Base-by-base conservation (phyloP, 92 coral and sea anemone genomes). In the Epizoanthus fatuus region DNA sequence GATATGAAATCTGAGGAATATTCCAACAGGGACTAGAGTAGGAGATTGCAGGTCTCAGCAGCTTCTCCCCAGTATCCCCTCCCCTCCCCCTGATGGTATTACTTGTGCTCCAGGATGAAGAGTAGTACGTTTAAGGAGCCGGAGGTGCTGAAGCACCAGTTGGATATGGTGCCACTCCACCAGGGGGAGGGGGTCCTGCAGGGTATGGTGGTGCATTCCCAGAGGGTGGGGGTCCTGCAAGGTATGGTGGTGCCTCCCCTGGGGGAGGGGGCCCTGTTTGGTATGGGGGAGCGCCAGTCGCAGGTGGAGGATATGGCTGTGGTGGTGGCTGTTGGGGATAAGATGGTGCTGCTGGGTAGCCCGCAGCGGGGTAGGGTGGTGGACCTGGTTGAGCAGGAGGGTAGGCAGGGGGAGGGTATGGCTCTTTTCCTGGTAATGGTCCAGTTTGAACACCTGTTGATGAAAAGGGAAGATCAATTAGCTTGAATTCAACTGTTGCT, bases 371-470 rank as follows among this genome's bases (percentile, higher is more conserved):
- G 39, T 77, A 77, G 44, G 82, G 35, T 35, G 80, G 80, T 53
- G 80, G 80, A 29, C 80, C 80, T 75, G 65, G 25, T 15, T 53
- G 80, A 32, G 64, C 66, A 29, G 49, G 52, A 16, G 80, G 80
- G 63, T 75, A 75, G 64, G 80, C 8, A 20, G 82, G 82, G 35
- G 82, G 82, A 4, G 82, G 71, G 10, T 77, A 77, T 19, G 71
- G 8, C 15, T 77, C 82, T 39, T 77, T 77, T 77, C 82, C 82
- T 77, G 71, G 82, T 3, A 77, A 40, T 42, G 69, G 82, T 62
- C 52, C 69, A 56, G 66, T 20, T 13, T 76, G 81, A 57, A 67
- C 69, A 58, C 40, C 56, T 59, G 70, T 59, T 19, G 42, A 77
- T 1, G 44, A 20, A 38, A 69, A 29, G 13, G 53, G 13, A 49